phyloP scores from a whole-genome alignment of 2,888 invertebrate species.

The Protophormia terraenovae region DNA sequence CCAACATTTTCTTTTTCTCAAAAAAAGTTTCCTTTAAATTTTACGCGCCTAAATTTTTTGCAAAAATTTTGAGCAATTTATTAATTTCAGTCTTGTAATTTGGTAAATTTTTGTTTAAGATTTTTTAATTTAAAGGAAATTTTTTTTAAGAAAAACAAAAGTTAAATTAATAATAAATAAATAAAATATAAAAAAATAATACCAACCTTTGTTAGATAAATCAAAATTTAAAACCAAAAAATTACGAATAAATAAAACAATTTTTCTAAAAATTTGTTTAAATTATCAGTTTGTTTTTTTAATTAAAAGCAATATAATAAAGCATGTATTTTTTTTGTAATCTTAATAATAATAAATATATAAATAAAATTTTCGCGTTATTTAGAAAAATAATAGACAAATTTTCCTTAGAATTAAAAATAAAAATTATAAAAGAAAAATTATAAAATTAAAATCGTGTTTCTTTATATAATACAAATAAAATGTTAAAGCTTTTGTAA shows the following conservation, averaged over 20 bases:
- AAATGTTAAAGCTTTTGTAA: constrained; percentile 61
- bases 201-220: constrained; percentile 11
- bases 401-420: neutral
- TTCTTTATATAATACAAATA: constrained; percentile 44
- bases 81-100: constrained; percentile 45
- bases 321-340: constrained; percentile 17
- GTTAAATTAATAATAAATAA: neutral
- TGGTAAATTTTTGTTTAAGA: neutral
- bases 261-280: neutral
- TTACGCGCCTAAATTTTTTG: neutral
- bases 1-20: neutral
- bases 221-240: constrained; percentile 30
- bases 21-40: neutral
- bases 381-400: constrained; percentile 18
- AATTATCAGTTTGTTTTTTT: constrained; percentile 37
- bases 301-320: constrained; percentile 45
- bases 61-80: constrained; percentile 51
- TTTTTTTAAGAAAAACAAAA: neutral
- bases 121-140: constrained; percentile 13
- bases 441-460: constrained; percentile 19
- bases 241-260: constrained; percentile 43
- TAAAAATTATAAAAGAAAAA: neutral
- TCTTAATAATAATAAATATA: constrained; percentile 42
- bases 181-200: neutral
- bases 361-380: constrained; percentile 7